A percentile compares a stretch with the other conserved stretches of the same genome.
Evolutionary conservation across 2,888 invertebrate species (phyloP).

Genomic region (Nomada goodeniana): DNA sequence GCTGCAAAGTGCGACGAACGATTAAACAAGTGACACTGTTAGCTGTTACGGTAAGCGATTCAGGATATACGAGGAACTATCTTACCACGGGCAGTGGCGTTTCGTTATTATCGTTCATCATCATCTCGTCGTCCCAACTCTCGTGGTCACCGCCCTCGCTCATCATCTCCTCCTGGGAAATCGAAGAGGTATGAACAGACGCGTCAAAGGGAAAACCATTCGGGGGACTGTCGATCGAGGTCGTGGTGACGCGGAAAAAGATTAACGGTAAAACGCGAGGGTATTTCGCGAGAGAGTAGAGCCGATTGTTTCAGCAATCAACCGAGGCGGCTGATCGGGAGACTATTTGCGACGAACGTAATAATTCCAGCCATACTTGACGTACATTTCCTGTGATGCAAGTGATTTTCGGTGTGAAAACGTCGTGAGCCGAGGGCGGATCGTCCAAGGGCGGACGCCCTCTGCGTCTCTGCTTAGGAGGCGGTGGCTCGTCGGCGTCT

Average conservation of each 20-base stretch:
- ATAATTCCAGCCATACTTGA: background rate
- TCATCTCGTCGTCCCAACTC: conserved; percentile 83
- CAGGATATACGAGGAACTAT: conserved; percentile 23
- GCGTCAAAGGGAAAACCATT: conserved; percentile 24
- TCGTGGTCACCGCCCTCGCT: conserved; percentile 83
- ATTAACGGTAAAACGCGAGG: background rate
- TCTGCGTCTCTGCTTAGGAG: conserved; percentile 87
- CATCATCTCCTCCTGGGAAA: conserved; percentile 82
- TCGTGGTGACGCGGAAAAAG: background rate
- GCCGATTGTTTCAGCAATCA: background rate
- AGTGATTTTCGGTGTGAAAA: conserved; percentile 85
- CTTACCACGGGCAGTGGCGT: conserved; percentile 81
- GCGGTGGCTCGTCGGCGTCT: conserved; percentile 80
- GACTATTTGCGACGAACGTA: background rate
- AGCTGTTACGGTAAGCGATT: background rate
- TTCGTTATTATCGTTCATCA: conserved; percentile 82
- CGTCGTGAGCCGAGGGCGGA: conserved; percentile 85
- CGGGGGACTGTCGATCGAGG: conserved; percentile 1
- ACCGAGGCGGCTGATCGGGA: background rate
- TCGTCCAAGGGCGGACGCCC: conserved; percentile 89
- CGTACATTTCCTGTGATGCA: conserved; percentile 84
- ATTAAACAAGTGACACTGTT: background rate
- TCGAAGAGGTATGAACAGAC: conserved; percentile 32
- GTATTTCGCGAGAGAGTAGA: too few species aligned
- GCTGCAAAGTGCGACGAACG: conserved; percentile 56